These are phyloP conservation scores for Cepphus grylle DNA, from an alignment of 2,113 vertebrate genomes.

Conservation along the genomic window DNA sequence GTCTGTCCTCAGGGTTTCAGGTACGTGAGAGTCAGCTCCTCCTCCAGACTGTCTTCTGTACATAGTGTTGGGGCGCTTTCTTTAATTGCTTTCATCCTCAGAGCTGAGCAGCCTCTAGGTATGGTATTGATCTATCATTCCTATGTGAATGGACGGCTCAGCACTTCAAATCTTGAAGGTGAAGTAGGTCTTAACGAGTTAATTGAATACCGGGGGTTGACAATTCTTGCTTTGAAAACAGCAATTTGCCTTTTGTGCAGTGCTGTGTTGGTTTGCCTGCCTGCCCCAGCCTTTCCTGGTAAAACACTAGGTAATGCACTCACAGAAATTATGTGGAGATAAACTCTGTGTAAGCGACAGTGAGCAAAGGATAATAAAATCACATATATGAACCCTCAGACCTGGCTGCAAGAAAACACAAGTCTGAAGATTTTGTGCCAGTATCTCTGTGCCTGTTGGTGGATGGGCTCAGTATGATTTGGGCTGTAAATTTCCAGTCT, in stretches of 20 bases:
- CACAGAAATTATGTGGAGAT: not conserved
- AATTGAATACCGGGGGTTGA: not conserved
- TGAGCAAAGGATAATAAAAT: not conserved
- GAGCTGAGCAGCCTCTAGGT: not conserved
- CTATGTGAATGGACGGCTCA: rapidly evolving
- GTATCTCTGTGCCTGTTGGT: not conserved
- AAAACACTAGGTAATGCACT: not conserved
- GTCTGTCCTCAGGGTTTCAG: conserved; percentile 94
- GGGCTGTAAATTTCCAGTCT: conserved; percentile 24
- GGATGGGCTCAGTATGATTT: not conserved
- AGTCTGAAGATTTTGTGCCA: not conserved
- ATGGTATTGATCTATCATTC: rapidly evolving
- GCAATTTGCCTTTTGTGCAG: not conserved
- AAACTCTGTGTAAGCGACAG: not conserved
- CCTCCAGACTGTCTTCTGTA: not conserved
- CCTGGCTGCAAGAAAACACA: not conserved
- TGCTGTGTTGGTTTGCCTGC: not conserved
- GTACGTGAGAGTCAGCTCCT: conserved; percentile 63
- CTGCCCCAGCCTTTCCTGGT: not conserved
- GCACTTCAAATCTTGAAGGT: not conserved
- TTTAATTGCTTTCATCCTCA: not conserved
- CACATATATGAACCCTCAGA: not conserved
- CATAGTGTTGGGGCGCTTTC: not conserved
- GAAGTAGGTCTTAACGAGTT: not conserved
- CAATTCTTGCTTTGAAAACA: not conserved